Base-by-base conservation (phyloP, 2,797 vertebrate genomes). In the Acanthurus tractus region DNA sequence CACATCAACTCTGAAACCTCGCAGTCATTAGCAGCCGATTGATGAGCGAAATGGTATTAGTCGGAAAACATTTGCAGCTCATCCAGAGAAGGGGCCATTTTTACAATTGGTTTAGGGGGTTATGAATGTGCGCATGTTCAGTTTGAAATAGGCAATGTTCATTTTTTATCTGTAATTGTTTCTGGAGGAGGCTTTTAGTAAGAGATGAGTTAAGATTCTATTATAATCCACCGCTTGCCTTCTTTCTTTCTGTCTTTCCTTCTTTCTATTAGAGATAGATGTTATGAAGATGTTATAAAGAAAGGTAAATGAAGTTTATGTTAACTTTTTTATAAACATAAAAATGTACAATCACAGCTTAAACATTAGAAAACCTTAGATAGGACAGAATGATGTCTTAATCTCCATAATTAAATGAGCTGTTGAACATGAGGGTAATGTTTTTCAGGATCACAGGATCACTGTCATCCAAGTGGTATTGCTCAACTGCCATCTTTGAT, bases 151-250 rank as follows among this genome's bases (percentile, higher is more conserved):
- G 91, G 86, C 91, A 89, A 74, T 88, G 89, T 87, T 93, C 92
- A 94, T 95, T 94, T 92, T 89, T 95, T 94, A 94, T 94, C 88
- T 93, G 91, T 95, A 95, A 95, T 96, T 93, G 94, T 95, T 94
- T 92, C 90, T 88, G 89, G 86, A 92, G 92, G 89, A 95, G 92
- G 94, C 93, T 95, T 95, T 95, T 95, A 95, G 93, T 82, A 77
- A 84, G 88, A 91, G 88, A 88, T 93, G 92, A 94, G 83, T 92
- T 73, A 91, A 87, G 90, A 93, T 93, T 88, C 88, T 89, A 93
- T 93, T 94, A 90, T 59, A 92, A 88, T 89, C 85, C 57, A 79
- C 57, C 18, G 76, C 76, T 75, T 74, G 61, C 72, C 44, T 58
- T 36, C 14, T 25, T 25, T 25, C 25, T 25, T 53, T 45, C 64